These are phyloP conservation scores for Anguilla marmorata DNA, from an alignment of 2,797 vertebrate genomes.

Conservation along the genomic window DNA sequence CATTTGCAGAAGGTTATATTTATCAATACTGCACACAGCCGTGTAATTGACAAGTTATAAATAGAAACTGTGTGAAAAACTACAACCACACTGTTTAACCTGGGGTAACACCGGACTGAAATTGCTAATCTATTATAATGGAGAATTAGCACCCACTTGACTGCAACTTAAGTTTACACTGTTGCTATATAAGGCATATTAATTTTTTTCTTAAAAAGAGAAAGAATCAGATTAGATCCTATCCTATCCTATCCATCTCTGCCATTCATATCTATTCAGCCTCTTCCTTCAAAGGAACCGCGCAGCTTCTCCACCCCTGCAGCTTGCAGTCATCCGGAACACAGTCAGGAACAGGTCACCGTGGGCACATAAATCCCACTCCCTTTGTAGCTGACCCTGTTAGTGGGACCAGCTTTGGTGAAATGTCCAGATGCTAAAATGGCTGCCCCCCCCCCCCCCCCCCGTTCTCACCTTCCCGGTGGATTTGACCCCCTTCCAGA, in stretches of 20 bases:
- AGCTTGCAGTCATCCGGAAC: background rate
- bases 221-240: background rate
- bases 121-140: background rate
- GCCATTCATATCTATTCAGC: background rate
- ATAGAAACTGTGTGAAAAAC: too few species aligned
- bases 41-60: too few species aligned
- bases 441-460: background rate
- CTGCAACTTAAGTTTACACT: background rate
- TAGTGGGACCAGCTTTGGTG: background rate
- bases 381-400: background rate
- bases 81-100: too few species aligned
- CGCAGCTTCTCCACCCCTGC: background rate
- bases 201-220: background rate
- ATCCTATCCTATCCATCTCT: background rate
- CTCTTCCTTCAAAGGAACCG: background rate
- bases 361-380: background rate
- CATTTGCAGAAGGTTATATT: too few species aligned
- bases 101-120: background rate
- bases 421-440: background rate
- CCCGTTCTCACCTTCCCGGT: conserved; percentile 71
- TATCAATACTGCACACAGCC: too few species aligned
- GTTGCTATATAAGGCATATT: background rate
- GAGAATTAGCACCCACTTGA: background rate
- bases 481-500: conserved; percentile 80
- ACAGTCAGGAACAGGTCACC: background rate